These are phyloP conservation scores for Thermophis baileyi DNA, from an alignment of 2,113 vertebrate species.

Conservation along the genomic window DNA sequence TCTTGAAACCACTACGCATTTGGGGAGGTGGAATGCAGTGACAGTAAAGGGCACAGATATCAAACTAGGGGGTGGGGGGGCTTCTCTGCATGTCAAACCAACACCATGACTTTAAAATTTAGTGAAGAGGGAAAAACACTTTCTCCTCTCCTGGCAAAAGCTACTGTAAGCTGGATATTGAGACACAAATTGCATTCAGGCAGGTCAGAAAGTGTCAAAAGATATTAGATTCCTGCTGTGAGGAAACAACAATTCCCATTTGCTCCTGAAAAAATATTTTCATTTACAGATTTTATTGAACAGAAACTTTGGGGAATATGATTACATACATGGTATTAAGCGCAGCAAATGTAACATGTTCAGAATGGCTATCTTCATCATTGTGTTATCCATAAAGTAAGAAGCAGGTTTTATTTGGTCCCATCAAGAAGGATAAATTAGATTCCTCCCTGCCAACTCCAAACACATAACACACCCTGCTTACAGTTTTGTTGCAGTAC, in stretches of 20 bases:
- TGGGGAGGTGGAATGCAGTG: constrained; percentile 65
- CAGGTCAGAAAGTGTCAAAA: constrained; percentile 94
- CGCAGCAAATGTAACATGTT: constrained; percentile 79
- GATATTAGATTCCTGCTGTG: constrained; percentile 95
- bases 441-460: constrained; percentile 67
- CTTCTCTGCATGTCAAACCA: constrained; percentile 71
- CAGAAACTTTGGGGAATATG: constrained; percentile 96
- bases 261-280: constrained; percentile 97
- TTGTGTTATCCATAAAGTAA: constrained; percentile 84
- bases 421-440: constrained; percentile 82
- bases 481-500: constrained; percentile 80
- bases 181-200: constrained; percentile 99
- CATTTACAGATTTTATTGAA: constrained; percentile 99
- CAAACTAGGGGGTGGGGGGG: constrained; percentile 57
- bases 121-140: constrained; percentile 57
- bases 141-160: constrained; percentile 78
- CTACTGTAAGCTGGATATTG: constrained; percentile 94
- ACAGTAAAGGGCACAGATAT: constrained; percentile 81
- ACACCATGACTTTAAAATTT: constrained; percentile 65
- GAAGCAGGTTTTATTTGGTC: constrained; percentile 88
- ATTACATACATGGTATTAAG: constrained; percentile 82
- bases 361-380: constrained; percentile 86
- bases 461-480: constrained; percentile 47
- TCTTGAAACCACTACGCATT: constrained; percentile 74
- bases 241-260: constrained; percentile 99